These are phyloP conservation scores for Prostheceraeus crozeri DNA, from an alignment of 2,888 invertebrate genomes.

Conservation along the genomic window DNA sequence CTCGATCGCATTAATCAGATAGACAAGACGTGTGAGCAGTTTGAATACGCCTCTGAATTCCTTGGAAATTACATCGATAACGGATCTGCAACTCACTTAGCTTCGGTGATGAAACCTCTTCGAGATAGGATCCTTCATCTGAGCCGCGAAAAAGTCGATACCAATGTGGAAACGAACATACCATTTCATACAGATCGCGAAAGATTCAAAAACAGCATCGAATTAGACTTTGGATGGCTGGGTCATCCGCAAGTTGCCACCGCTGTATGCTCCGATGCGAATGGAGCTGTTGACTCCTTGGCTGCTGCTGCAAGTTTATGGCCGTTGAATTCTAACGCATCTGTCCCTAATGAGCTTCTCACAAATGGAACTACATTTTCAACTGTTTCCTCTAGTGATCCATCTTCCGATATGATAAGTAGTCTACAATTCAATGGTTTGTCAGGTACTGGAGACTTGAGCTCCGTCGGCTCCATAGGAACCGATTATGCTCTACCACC, in stretches of 20 bases:
- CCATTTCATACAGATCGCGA: constrained; percentile 19
- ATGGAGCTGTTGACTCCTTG: neutral
- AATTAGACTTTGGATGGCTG: constrained; percentile 18
- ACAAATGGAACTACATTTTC: neutral
- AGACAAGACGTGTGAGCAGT: constrained; percentile 29
- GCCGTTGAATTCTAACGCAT: neutral
- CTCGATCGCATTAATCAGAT: constrained; percentile 27
- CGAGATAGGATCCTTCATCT: constrained; percentile 22
- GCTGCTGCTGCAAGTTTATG: neutral
- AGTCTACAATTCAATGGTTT: too few species aligned
- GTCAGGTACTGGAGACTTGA: too few species aligned
- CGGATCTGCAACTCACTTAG: constrained; percentile 19
- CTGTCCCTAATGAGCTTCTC: neutral
- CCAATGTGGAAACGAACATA: constrained; percentile 1
- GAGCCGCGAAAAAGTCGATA: constrained; percentile 20
- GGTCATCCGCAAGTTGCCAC: neutral
- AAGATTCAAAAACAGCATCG: constrained; percentile 8
- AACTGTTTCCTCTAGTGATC: neutral
- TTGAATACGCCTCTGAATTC: constrained; percentile 33
- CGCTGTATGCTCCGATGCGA: neutral
- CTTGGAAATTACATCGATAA: constrained; percentile 21
- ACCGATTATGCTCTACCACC: too few species aligned
- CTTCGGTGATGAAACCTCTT: constrained; percentile 16
- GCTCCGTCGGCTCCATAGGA: too few species aligned
- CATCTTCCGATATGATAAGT: neutral